Conservation (phyloP, 2,888 invertebrate genomes). For the Platycnemis pennipes region DNA sequence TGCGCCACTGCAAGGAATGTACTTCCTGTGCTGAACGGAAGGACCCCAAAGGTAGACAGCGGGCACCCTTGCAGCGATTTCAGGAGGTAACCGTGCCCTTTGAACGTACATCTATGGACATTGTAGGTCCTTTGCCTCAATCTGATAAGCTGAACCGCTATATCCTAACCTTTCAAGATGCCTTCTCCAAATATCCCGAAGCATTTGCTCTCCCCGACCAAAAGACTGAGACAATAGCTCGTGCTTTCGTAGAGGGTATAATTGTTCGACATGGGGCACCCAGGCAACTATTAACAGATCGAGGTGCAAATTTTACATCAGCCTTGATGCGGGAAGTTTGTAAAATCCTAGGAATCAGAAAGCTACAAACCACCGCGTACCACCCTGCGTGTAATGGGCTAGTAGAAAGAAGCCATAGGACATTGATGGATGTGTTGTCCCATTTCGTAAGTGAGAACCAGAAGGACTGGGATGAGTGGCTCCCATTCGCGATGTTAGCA, state of each 20-base stretch:
- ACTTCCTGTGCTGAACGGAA: too few species aligned
- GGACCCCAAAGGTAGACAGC: too few species aligned
- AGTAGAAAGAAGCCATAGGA: slow-evolving; percentile 75
- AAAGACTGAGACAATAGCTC: slow-evolving; percentile 72
- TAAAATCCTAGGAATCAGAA: slow-evolving; percentile 73
- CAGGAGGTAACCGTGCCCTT: too few species aligned
- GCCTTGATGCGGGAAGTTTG: slow-evolving; percentile 73
- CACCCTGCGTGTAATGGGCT: slow-evolving; percentile 75
- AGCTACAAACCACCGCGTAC: slow-evolving; percentile 74
- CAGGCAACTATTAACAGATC: too few species aligned
- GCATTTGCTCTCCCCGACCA: too few species aligned
- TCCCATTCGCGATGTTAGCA: neutral
- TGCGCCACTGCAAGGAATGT: too few species aligned
- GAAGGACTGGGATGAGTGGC: neutral
- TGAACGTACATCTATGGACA: too few species aligned
- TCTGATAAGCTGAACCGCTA: too few species aligned
- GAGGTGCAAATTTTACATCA: slow-evolving; percentile 75
- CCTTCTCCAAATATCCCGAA: slow-evolving; percentile 72
- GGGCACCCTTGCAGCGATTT: too few species aligned
- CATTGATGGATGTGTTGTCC: slow-evolving; percentile 71
- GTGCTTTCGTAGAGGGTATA: slow-evolving; percentile 71
- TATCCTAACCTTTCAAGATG: slow-evolving; percentile 72
- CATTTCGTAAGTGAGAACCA: neutral
- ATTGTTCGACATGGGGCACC: neutral
- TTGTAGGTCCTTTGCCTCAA: too few species aligned